phyloP scores from a whole-genome alignment of 2,113 vertebrate species.

The Stigmatopora argus region DNA sequence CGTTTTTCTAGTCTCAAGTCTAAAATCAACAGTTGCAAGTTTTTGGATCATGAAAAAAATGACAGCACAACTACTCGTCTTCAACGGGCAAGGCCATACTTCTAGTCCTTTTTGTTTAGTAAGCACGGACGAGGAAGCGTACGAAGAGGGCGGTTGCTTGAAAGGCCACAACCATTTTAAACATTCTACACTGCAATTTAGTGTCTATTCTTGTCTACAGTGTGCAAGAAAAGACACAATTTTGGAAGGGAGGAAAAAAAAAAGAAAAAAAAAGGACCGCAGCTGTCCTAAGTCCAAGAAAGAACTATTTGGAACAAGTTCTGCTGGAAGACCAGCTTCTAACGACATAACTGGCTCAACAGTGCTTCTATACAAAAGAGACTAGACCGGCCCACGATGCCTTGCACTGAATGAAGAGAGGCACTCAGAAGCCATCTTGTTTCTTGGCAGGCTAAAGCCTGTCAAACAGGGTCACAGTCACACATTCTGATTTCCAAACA shows the following conservation, averaged over 20 bases:
- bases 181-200: constrained; percentile 50
- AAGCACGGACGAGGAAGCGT: constrained; percentile 4
- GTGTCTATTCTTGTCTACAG: constrained; percentile 47
- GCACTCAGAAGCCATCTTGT: constrained; percentile 51
- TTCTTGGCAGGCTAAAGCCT: constrained; percentile 28
- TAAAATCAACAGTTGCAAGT: neutral
- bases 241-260: neutral
- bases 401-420: constrained; percentile 42
- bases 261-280: neutral
- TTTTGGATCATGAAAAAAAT: neutral
- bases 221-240: constrained; percentile 24
- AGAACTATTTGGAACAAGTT: neutral
- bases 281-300: neutral
- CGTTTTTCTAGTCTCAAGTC: neutral
- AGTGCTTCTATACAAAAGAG: neutral
- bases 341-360: constrained; percentile 2
- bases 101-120: neutral
- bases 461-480: constrained; percentile 39
- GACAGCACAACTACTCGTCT: neutral
- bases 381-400: constrained; percentile 16
- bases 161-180: constrained; percentile 54
- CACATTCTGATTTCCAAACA: neutral
- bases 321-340: neutral
- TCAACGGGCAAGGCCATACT: neutral
- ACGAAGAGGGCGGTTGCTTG: constrained; percentile 22